Evolutionary conservation across 2,113 vertebrate genomes (phyloP).

Genomic region (Oncorhynchus mykiss): DNA sequence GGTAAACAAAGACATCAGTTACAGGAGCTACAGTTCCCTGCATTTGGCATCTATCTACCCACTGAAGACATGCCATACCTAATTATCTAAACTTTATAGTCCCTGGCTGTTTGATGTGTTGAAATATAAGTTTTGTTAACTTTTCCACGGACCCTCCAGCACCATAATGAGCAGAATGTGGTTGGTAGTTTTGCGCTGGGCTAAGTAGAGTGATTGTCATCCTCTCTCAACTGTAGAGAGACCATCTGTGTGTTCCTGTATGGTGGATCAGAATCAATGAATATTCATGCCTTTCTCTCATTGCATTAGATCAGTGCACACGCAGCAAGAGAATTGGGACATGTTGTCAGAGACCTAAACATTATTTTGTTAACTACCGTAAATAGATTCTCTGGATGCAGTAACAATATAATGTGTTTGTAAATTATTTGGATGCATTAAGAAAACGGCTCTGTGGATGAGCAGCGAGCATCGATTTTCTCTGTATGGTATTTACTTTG

Average conservation of each 20-base stretch:
- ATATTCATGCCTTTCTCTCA: slow-evolving; percentile 74
- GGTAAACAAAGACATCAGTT: no score
- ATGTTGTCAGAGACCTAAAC: slow-evolving; percentile 64
- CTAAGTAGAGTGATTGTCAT: slow-evolving; percentile 50
- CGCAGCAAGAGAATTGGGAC: slow-evolving; percentile 38
- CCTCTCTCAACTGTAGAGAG: slow-evolving; percentile 65
- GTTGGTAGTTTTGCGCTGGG: slow-evolving; percentile 45
- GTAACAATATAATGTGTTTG: no score
- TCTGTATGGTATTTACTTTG: no score
- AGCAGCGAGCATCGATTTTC: no score
- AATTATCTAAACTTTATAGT: background rate
- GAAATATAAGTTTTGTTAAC: background rate
- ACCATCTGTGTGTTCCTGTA: slow-evolving; percentile 73
- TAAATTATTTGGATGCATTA: no score
- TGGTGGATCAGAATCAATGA: slow-evolving; percentile 67
- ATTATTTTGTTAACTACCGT: slow-evolving; percentile 24
- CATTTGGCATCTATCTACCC: background rate
- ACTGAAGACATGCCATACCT: background rate
- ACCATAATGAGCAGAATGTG: background rate
- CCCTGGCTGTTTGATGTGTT: background rate
- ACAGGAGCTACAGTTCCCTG: background rate
- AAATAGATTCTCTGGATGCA: no score
- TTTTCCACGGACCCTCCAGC: background rate
- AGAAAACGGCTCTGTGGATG: no score
- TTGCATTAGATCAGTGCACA: slow-evolving; percentile 50